Evolutionary conservation across 2,113 vertebrate species (phyloP).

Genomic region (Nicator chloris): DNA sequence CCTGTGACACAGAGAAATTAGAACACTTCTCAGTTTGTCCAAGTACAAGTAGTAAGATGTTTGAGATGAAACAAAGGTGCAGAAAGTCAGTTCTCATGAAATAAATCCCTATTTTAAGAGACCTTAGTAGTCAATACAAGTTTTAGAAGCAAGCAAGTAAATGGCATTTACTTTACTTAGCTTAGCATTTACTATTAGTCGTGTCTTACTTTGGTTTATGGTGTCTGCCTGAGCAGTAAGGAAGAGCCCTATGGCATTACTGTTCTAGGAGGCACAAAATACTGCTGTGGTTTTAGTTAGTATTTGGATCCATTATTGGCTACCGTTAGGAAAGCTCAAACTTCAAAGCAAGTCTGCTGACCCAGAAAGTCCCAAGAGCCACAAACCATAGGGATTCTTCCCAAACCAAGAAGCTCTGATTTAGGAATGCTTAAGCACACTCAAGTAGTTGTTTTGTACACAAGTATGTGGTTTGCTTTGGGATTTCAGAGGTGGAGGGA

Average conservation of each 20-base stretch:
- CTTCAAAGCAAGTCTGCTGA: not conserved
- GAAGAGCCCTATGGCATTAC: not conserved
- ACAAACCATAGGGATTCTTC: not conserved
- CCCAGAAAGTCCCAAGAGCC: not conserved
- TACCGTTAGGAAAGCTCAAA: not conserved
- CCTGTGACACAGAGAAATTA: not conserved
- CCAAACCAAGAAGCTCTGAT: not conserved
- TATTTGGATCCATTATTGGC: not conserved
- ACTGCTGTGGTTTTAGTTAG: not conserved
- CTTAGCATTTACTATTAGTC: not conserved
- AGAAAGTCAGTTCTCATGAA: not conserved
- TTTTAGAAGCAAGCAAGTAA: not conserved
- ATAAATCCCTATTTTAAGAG: not conserved
- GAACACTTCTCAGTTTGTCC: not conserved
- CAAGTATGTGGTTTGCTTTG: not conserved
- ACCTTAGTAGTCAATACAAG: accelerated
- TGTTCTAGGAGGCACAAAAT: not conserved
- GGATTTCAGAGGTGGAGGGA: not conserved
- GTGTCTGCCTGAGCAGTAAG: not conserved
- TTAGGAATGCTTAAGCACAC: not conserved
- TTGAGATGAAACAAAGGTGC: not conserved
- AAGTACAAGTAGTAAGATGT: not conserved
- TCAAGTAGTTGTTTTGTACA: not conserved
- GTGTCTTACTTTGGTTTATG: not conserved
- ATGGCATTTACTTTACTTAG: not conserved